Conservation (phyloP, 2,797 vertebrate genomes). For the Girardinus metallicus region DNA sequence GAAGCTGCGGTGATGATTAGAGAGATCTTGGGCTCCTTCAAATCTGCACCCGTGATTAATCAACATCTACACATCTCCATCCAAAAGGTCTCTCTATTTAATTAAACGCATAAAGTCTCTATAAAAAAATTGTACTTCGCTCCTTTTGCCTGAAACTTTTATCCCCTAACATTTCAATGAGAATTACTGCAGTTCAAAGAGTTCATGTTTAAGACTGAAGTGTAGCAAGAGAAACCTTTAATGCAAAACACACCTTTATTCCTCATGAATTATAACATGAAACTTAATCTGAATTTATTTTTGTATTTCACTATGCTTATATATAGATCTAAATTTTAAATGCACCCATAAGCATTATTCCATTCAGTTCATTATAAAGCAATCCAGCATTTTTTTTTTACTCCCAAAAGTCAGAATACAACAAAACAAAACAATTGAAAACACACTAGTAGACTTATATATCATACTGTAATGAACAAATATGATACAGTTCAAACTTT, state of each 20-base stretch:
- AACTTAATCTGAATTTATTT: neutral
- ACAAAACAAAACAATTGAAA: neutral
- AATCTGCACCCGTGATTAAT: constrained; percentile 18
- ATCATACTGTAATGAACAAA: no score
- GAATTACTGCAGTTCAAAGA: neutral
- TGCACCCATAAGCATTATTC: neutral
- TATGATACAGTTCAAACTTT: no score
- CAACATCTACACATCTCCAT: constrained; percentile 11
- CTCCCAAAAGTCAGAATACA: neutral
- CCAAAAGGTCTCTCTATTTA: neutral
- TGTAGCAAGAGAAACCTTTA: neutral
- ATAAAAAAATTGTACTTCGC: neutral
- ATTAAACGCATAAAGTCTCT: neutral
- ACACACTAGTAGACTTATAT: neutral
- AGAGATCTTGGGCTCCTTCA: constrained; percentile 13
- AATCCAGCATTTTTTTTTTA: neutral
- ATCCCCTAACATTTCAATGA: neutral
- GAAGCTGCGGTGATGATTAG: constrained; percentile 27
- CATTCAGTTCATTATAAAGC: neutral
- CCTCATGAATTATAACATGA: neutral
- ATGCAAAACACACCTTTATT: neutral
- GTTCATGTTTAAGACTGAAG: neutral
- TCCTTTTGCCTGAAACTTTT: neutral
- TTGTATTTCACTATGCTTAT: neutral
- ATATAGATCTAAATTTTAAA: neutral